Evolutionary conservation across 2,113 vertebrate species (phyloP).

Genomic region (Lagenorhynchus albirostris): DNA sequence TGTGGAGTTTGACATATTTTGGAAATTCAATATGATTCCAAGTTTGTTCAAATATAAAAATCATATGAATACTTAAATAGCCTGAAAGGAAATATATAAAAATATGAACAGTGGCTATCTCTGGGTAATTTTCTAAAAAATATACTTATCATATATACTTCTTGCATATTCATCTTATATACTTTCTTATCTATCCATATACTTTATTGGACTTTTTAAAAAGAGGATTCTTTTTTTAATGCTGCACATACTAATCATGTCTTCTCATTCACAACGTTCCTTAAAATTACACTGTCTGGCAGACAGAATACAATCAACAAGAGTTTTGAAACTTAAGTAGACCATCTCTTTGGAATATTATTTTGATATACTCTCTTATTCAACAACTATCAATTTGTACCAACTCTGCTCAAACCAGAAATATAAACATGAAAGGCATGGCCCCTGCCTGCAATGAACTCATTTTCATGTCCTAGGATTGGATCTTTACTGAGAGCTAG

Average conservation of each 20-base stretch:
- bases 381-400: not conserved
- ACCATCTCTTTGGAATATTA: not conserved
- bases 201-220: conserved; percentile 12
- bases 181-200: not conserved
- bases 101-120: not conserved
- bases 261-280: conserved; percentile 23
- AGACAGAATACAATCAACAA: not conserved
- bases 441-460: not conserved
- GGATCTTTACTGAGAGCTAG: conserved; percentile 2
- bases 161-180: not conserved
- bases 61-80: not conserved
- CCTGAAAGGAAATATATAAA: not conserved
- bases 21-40: conserved; percentile 15
- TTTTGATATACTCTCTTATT: conserved; percentile 8
- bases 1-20: conserved; percentile 8
- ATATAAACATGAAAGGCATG: not conserved
- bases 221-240: not conserved
- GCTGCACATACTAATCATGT: not conserved
- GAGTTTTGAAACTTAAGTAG: not conserved
- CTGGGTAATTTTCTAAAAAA: conserved; percentile 24
- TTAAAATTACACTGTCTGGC: conserved; percentile 12
- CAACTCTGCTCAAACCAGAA: not conserved
- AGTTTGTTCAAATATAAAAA: conserved; percentile 31
- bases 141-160: not conserved
- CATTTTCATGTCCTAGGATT: not conserved